Evolutionary conservation across 2,113 vertebrate genomes (phyloP).

Genomic region (Anoplopoma fimbria): DNA sequence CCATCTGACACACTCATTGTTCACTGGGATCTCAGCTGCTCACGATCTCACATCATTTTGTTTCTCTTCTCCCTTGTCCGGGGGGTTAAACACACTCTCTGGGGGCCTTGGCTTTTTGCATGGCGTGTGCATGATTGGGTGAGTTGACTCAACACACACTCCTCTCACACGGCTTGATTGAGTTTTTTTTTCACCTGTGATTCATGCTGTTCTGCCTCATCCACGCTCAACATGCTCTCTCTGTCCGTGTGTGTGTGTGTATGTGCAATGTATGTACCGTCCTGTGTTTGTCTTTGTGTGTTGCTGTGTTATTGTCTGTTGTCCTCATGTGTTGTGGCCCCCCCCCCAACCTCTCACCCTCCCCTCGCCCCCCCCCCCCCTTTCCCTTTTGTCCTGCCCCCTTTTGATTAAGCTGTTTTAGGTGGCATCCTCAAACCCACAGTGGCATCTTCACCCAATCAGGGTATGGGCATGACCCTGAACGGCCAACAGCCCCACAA

Average conservation of each 20-base stretch:
- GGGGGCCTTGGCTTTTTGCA: constrained; percentile 82
- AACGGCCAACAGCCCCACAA: constrained; percentile 88
- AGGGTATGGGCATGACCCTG: constrained; percentile 87
- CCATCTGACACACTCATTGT: neutral
- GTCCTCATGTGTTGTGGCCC: constrained; percentile 38
- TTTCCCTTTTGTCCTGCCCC: constrained; percentile 37
- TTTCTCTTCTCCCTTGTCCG: constrained; percentile 45
- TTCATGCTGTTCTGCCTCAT: constrained; percentile 37
- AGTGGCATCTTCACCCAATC: constrained; percentile 91
- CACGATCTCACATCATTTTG: constrained; percentile 55
- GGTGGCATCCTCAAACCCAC: constrained; percentile 96
- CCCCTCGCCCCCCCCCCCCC: constrained; percentile 21
- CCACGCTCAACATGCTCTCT: constrained; percentile 51
- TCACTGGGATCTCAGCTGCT: constrained; percentile 36
- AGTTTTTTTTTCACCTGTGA: constrained; percentile 18
- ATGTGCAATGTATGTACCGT: neutral
- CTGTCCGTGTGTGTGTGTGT: constrained; percentile 30
- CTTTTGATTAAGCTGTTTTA: constrained; percentile 88
- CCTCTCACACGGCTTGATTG: constrained; percentile 34
- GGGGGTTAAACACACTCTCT: constrained; percentile 57
- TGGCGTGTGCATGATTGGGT: constrained; percentile 84
- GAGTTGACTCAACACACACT: constrained; percentile 76
- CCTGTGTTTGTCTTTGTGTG: constrained; percentile 25
- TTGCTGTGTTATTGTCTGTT: constrained; percentile 23
- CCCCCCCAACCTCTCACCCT: constrained; percentile 35